Conservation (phyloP, 2,888 invertebrate species). For the Lydus trimaculatus region DNA sequence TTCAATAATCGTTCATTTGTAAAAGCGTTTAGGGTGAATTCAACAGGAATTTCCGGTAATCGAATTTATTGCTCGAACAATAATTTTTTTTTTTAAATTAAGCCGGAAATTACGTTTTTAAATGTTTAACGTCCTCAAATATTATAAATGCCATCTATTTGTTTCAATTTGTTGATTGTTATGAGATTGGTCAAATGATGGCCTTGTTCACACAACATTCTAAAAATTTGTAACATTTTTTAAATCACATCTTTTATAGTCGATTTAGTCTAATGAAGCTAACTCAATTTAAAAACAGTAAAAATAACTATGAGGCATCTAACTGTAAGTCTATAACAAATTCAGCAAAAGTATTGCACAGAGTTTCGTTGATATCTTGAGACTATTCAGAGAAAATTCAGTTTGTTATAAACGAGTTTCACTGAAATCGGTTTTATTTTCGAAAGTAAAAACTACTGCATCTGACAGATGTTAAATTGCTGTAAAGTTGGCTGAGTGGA, state of each 20-base stretch:
- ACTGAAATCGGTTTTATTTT: too few relatives aligned
- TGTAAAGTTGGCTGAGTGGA: too few relatives aligned
- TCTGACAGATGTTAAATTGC: too few relatives aligned
- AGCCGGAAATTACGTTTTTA: slow-evolving; percentile 48
- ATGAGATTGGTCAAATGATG: not conserved
- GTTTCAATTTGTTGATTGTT: not conserved
- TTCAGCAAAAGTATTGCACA: too few relatives aligned
- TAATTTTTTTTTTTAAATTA: slow-evolving; percentile 18
- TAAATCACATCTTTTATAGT: slow-evolving; percentile 18
- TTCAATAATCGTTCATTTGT: slow-evolving; percentile 44
- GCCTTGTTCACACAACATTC: slow-evolving; percentile 18
- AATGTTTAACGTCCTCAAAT: slow-evolving; percentile 34
- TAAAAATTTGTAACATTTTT: slow-evolving; percentile 36
- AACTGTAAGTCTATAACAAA: too few relatives aligned
- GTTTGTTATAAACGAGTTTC: too few relatives aligned
- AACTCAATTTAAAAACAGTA: too few relatives aligned
- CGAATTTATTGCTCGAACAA: slow-evolving; percentile 46
- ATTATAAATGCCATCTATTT: slow-evolving; percentile 15
- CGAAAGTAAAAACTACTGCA: too few relatives aligned
- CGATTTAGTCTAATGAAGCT: too few relatives aligned
- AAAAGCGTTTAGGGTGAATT: slow-evolving; percentile 47
- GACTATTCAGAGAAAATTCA: too few relatives aligned
- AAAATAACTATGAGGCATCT: too few relatives aligned
- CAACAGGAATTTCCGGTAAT: slow-evolving; percentile 54
- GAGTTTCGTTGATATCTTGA: too few relatives aligned